These are phyloP conservation scores for Ornithorhynchus anatinus DNA, from an alignment of 2,113 vertebrate genomes.

Conservation along the genomic window DNA sequence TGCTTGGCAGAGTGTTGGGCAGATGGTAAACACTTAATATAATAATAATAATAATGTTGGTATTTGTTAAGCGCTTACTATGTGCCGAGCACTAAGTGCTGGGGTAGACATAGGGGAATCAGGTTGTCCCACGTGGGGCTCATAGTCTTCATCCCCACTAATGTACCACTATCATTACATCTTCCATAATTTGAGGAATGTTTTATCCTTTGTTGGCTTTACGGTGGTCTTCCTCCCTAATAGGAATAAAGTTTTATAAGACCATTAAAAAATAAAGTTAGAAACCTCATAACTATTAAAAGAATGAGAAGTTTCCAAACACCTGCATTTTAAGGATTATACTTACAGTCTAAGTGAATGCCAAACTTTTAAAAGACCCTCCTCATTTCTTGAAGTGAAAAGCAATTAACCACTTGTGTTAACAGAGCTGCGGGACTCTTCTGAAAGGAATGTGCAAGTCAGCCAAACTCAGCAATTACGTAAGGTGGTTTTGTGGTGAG, in stretches of 20 bases:
- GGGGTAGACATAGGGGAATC: no score
- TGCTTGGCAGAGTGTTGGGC: no score
- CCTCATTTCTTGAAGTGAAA: constrained; percentile 27
- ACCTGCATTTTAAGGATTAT: constrained; percentile 1
- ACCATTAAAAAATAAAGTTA: neutral
- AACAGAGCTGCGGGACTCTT: constrained; percentile 22
- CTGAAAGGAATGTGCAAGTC: constrained; percentile 50
- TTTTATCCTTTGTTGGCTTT: no score
- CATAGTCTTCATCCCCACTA: no score
- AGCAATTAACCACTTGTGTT: neutral
- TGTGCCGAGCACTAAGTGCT: no score
- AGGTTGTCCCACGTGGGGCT: no score
- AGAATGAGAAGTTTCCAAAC: neutral
- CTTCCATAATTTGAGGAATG: no score
- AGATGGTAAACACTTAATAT: no score
- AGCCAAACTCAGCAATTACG: constrained; percentile 37
- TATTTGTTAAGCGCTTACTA: no score
- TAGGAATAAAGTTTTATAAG: neutral
- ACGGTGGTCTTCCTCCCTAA: no score
- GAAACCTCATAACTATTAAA: neutral
- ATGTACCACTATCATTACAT: no score
- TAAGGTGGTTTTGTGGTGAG: constrained; percentile 46
- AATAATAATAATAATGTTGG: no score
- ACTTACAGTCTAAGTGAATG: constrained; percentile 2
- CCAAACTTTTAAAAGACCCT: neutral